Evolutionary conservation across 2,888 invertebrate genomes (phyloP).

Genomic region (Horisme vitalbata): DNA sequence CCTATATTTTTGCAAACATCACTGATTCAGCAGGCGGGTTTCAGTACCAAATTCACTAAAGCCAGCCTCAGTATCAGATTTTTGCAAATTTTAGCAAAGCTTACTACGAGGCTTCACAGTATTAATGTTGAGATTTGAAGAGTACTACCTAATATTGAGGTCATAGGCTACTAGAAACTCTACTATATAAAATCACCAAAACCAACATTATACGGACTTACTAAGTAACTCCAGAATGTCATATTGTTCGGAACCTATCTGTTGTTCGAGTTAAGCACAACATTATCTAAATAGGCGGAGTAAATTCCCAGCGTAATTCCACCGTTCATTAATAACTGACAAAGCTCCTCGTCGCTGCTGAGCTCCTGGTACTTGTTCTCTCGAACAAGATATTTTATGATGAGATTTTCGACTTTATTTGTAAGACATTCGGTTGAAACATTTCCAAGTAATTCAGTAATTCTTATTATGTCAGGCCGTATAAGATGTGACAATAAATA

Average conservation of each 20-base stretch:
- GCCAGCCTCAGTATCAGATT: too few relatives aligned
- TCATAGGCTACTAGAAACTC: too few relatives aligned
- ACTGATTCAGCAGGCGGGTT: too few relatives aligned
- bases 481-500: conserved; percentile 48
- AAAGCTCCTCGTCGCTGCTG: conserved; percentile 51
- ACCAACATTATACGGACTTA: conserved; percentile 5
- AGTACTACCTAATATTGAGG: too few relatives aligned
- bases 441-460: conserved; percentile 37
- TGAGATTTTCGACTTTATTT: conserved; percentile 47
- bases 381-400: conserved; percentile 21
- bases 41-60: too few relatives aligned
- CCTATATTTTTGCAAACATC: too few relatives aligned
- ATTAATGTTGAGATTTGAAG: too few relatives aligned
- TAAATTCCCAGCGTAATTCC: conserved; percentile 56
- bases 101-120: too few relatives aligned
- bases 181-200: too few relatives aligned
- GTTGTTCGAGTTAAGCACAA: conserved; percentile 42
- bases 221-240: conserved; percentile 25
- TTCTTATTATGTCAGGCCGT: conserved; percentile 36
- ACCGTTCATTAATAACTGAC: conserved; percentile 65
- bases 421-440: conserved; percentile 37
- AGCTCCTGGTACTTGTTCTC: conserved; percentile 46
- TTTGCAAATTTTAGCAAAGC: too few relatives aligned
- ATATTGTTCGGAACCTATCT: conserved; percentile 28
- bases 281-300: conserved; percentile 50